phyloP scores from a whole-genome alignment of 2,113 vertebrate species.

The Ptilorrhoa leucosticta region DNA sequence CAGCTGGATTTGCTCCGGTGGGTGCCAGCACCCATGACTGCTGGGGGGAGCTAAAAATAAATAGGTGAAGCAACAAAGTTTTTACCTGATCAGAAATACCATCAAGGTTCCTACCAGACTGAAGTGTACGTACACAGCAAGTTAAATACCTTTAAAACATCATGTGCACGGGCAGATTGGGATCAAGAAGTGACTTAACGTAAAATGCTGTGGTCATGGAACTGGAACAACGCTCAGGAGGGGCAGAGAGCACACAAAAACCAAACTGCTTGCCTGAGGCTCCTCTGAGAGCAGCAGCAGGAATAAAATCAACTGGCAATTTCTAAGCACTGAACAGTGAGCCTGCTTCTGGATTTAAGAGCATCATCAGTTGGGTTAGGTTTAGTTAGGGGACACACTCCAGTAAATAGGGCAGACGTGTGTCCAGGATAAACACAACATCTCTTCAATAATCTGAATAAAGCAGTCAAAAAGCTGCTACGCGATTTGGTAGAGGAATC shows the following conservation, averaged over 20 bases:
- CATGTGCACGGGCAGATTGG: not conserved
- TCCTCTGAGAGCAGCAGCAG: not conserved
- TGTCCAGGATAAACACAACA: not conserved
- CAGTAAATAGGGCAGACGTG: not conserved
- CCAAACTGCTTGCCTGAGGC: not conserved
- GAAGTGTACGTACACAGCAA: fast-evolving
- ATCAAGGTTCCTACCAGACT: not conserved
- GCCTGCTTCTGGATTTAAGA: not conserved
- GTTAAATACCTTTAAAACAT: not conserved
- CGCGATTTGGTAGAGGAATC: not conserved
- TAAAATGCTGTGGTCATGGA: not conserved
- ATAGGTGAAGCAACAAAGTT: not conserved
- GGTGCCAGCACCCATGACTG: not conserved
- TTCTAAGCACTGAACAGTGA: not conserved
- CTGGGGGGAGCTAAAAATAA: not conserved
- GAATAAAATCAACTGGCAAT: not conserved
- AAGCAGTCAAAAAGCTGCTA: not conserved
- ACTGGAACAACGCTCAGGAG: not conserved
- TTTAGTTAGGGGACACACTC: not conserved
- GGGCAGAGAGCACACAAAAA: not conserved
- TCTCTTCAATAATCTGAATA: not conserved
- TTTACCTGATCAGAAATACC: not conserved
- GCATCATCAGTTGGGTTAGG: not conserved
- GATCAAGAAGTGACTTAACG: not conserved
- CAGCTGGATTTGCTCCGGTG: not conserved